Base-by-base conservation (phyloP, 2,888 invertebrate species). In the Pseudoips prasinana region DNA sequence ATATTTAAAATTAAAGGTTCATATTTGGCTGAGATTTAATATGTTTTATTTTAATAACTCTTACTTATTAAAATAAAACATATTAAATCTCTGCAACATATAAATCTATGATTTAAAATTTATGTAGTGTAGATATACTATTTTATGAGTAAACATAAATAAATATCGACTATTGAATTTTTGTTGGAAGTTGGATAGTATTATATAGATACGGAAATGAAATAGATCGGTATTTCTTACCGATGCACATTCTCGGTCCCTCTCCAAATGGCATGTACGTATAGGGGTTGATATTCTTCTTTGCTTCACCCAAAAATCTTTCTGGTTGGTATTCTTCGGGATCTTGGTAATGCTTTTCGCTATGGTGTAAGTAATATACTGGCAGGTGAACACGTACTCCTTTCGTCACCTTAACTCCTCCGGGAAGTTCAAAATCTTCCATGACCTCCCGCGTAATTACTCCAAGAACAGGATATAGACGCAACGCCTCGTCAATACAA, bases 241-340 rank as follows among this genome's bases (percentile, higher is more conserved):
- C 75, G 5, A 75, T 58, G 23, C 74, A 74, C 34, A 47, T 39
- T 29, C 74, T 54, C 0, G 62, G 65, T 3, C 73, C 71, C 30
- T 64, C 67, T 6, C 73, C 73, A 33, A 74, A 73, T 0, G 71
- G 71, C 2, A 68, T 28, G 22, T 62, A 72, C 0, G 63, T 60
- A 33, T 48, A 73, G 0, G 61, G 66, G n/a, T 48, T 59, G 1
- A 70, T 53, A 2, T 60, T 47, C 7, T 39, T 31, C 35, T 55
- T 66, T n/a, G 55, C 53, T 1, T 60, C 62, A 0, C 54, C 59
- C 1, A 68, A 31, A 32, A 73, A 73, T 8, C 76, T 49, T 39
- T 73, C 69, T 1, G 75, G 76, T 0, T 39, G 38, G 11, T 42
- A 76, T 8, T 35, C 32, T 6, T 72, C 61, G 1, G 74, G 73